Base-by-base conservation (phyloP, 2,888 invertebrate genomes). In the Nemoura dubitans region DNA sequence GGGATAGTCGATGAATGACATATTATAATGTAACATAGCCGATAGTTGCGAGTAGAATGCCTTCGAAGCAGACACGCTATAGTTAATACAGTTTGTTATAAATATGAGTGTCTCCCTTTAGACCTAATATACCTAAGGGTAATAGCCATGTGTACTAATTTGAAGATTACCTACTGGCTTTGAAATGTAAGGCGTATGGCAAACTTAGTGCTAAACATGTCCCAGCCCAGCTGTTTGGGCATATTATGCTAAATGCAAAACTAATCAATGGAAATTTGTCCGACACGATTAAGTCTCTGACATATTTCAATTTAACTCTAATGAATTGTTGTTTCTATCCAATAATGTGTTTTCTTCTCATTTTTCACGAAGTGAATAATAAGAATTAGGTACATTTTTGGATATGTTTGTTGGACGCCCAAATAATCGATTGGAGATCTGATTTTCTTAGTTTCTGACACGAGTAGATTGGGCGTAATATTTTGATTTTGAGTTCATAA, bases 241-340 rank as follows among this genome's bases (percentile, higher is more conserved):
- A n/a, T n/a, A n/a, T n/a, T n/a, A 21, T 59, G 14, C 59, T 1
- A 59, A 59, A 59, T 59, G 59, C 0, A 86, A 84, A 84, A 84
- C 80, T 84, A 84, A 25, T 27, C 27, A 85, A 77, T 80, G 82
- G 87, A 87, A 85, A 87, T 87, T 84, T 86, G 87, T 87, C 87
- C 85, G 87, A 87, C 87, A 85, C 87, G 29, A 85, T 30, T 27
- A 29, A 83, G 87, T 86, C 87, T 87, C 86, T 86, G 87, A 87
- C 87, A 81, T 86, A 85, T 87, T 85, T 86, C 87, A 83, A 81
- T 85, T 86, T 43, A 78, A 76, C 76, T 82, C 0, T 59, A 43
- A 30, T 81, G 30, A 81, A 81, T 21, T 81, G 29, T 81, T 81
- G 28, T 28, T 81, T 5, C 26, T 81, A n/a, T 81, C 81, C 81